Percentiles rank a stretch among this genome's conserved stretches.
phyloP scores from a whole-genome alignment of 1,140 invertebrate species.

The Cydia pomonella region DNA sequence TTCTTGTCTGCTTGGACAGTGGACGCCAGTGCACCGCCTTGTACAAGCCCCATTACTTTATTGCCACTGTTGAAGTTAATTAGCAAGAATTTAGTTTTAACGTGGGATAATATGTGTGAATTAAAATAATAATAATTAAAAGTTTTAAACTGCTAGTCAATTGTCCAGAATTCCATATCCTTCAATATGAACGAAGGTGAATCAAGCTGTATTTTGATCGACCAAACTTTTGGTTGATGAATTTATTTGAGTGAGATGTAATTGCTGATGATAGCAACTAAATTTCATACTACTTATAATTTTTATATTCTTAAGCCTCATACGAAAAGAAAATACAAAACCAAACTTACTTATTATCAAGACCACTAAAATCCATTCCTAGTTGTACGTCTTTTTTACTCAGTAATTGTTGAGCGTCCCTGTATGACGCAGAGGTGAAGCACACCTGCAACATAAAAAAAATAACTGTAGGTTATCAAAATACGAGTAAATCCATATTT shows the following conservation, averaged over 20 bases:
- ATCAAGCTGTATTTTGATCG: too few relatives aligned
- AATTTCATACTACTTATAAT: too few relatives aligned
- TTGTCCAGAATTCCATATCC: too few relatives aligned
- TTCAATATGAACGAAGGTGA: too few relatives aligned
- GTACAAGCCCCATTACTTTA: constrained; percentile 29
- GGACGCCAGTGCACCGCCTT: constrained; percentile 8
- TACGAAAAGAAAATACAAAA: neutral
- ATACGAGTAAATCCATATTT: too few relatives aligned
- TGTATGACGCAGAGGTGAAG: constrained; percentile 41
- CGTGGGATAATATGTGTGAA: too few relatives aligned
- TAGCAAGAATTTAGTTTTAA: neutral
- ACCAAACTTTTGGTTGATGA: too few relatives aligned
- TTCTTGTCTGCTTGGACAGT: constrained; percentile 72
- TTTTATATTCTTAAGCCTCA: neutral
- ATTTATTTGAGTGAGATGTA: too few relatives aligned
- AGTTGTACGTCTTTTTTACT: constrained; percentile 25
- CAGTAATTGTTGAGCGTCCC: constrained; percentile 38
- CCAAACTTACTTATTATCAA: constrained; percentile 38
- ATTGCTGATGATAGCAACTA: too few relatives aligned
- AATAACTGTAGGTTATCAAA: neutral
- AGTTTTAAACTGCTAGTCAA: too few relatives aligned
- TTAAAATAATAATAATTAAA: too few relatives aligned
- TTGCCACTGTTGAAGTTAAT: constrained; percentile 8
- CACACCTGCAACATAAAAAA: constrained; percentile 36
- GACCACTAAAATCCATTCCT: constrained; percentile 49